Evolutionary conservation across 2,888 invertebrate genomes (phyloP), one percentile per base, ranked within the genome.

Genomic region (Orthosia cruda): DNA sequence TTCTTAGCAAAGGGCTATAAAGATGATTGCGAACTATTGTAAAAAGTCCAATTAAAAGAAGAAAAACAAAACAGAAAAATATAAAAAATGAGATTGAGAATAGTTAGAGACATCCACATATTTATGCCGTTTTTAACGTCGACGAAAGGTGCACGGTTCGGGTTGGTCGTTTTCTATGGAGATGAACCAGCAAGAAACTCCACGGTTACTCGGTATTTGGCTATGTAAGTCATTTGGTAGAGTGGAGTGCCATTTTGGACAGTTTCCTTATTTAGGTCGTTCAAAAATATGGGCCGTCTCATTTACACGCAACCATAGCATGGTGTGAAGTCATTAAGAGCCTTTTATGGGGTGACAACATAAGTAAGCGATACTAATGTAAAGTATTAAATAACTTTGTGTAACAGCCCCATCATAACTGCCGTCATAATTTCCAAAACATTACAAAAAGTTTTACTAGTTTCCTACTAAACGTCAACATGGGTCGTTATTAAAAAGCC

Each of bases 271-370:
- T 59, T 47, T 15, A 20, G 23, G 62, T 75, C 23, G 55, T 59
- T 63, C 13, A 71, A 71, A 69, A 69, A 66, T 67, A 47, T 69
- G 61, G 7, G 50, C 13, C 65, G 23, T 54, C 20, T n/a, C 61
- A 62, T 78, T 49, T 52, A 63, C 61, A 83, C 65, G 64, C 55
- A 55, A 78, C 58, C 54, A 47, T 70, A 4, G 69, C 69, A 57
- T 70, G 66, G 52, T 32, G 23, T 62, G 13, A 50, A 18, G 50
- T 45, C 61, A 79, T 79, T 59, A 83, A 40, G 7, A 26, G 20
- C 7, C 45, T 1, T 80, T 71, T 74, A 81, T 65, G 54, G 18
- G 58, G 84, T 71, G 70, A 62, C 54, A 65, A 74, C 55, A 80
- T 58, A 68, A 62, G 20, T 32, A 1, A 4, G 12, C 7, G 47